A percentile compares a stretch with the other conserved stretches of the same genome.
Evolutionary conservation across 2,113 vertebrate genomes (phyloP).

Genomic region (Ahaetulla prasina): DNA sequence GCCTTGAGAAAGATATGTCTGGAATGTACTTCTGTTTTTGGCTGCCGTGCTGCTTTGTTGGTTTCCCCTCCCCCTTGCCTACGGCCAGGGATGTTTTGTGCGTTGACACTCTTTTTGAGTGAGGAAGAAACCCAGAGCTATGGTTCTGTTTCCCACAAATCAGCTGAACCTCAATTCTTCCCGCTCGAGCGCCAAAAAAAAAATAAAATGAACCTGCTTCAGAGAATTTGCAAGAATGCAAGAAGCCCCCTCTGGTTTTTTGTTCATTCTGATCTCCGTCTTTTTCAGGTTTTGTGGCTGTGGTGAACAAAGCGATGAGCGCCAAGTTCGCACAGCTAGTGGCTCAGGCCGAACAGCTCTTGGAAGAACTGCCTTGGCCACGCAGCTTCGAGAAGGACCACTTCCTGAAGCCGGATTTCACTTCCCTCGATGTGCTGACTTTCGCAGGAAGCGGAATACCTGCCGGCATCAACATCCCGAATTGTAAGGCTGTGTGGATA

Average conservation of each 20-base stretch:
- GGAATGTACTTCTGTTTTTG: too few species aligned
- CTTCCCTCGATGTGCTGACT: constrained; percentile 87
- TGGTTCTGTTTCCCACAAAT: background rate
- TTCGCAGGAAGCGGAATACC: constrained; percentile 90
- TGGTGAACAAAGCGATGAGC: constrained; percentile 91
- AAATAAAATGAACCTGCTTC: rapidly evolving
- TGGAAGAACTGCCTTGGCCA: constrained; percentile 87
- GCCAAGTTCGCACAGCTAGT: constrained; percentile 84
- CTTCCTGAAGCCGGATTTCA: constrained; percentile 89
- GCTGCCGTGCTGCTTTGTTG: too few species aligned
- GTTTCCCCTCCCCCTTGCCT: too few species aligned
- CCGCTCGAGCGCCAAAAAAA: too few species aligned
- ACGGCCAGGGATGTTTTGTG: too few species aligned
- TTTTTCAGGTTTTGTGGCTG: constrained; percentile 83
- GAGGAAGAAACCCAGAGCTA: background rate
- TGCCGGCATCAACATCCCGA: constrained; percentile 91
- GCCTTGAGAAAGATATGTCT: too few species aligned
- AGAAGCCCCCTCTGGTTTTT: background rate
- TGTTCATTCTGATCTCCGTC: background rate
- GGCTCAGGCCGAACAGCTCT: constrained; percentile 77
- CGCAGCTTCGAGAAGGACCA: constrained; percentile 83
- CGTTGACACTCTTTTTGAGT: background rate
- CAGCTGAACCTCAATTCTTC: background rate
- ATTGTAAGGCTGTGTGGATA: constrained; percentile 72
- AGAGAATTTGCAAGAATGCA: background rate